Conservation (phyloP, 1,140 invertebrate genomes). For the Leguminivora glycinivorella region DNA sequence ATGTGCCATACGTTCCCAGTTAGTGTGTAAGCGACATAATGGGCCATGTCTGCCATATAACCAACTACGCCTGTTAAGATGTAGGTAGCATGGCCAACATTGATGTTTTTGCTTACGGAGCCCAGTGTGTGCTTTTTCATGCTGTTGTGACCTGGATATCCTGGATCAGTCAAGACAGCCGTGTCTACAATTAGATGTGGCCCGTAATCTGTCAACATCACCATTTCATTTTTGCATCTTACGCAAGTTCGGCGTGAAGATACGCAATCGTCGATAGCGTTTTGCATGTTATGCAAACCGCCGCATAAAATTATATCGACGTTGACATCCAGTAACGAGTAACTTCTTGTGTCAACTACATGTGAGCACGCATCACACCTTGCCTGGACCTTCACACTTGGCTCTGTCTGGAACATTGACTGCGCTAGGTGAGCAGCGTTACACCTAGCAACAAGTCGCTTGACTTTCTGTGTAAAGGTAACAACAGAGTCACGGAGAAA, state of each 20-base stretch:
- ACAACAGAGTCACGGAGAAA: too few relatives aligned
- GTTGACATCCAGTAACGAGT: not conserved
- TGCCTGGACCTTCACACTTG: not conserved
- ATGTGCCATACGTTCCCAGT: not conserved
- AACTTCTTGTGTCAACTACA: not conserved
- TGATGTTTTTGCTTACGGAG: not conserved
- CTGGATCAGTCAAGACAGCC: not conserved
- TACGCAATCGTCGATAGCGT: not conserved
- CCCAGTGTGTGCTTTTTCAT: not conserved
- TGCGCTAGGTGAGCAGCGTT: not conserved
- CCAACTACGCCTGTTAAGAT: not conserved
- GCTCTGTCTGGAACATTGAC: not conserved
- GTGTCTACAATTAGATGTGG: not conserved
- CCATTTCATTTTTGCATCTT: not conserved
- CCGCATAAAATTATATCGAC: not conserved
- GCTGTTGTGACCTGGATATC: not conserved
- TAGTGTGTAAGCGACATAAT: not conserved
- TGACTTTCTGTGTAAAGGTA: too few relatives aligned
- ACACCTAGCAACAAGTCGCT: too few relatives aligned
- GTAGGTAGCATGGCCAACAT: not conserved
- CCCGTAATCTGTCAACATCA: too few relatives aligned
- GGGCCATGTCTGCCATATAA: not conserved
- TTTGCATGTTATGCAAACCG: not conserved
- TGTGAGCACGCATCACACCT: not conserved
- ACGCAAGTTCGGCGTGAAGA: not conserved